Evolutionary conservation across 2,113 vertebrate species (phyloP).

Genomic region (Channa maculata): DNA sequence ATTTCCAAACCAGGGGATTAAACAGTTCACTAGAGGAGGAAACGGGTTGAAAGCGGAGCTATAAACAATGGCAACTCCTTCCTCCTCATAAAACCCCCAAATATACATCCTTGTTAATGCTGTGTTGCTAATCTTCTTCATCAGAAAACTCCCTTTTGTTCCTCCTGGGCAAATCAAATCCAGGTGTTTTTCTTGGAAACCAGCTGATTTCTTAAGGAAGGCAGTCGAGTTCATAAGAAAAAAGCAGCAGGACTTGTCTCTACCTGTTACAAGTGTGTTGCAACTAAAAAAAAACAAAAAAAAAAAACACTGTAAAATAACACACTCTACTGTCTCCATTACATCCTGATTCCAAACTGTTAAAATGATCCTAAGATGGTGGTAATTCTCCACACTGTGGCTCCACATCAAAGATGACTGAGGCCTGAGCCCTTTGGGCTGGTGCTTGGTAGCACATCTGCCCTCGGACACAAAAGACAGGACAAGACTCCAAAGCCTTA

Average conservation of each 20-base stretch:
- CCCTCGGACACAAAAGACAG: slow-evolving; percentile 46
- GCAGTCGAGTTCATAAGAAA: not conserved
- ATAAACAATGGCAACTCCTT: slow-evolving; percentile 16
- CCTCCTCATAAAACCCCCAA: slow-evolving; percentile 23
- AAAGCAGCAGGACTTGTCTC: slow-evolving; percentile 35
- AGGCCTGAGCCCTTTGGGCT: slow-evolving; percentile 45
- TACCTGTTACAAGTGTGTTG: slow-evolving; percentile 24
- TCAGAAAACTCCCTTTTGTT: not conserved
- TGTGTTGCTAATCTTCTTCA: slow-evolving; percentile 14
- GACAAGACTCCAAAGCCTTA: slow-evolving; percentile 35
- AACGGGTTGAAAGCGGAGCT: slow-evolving; percentile 27
- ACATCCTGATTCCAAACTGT: slow-evolving; percentile 17
- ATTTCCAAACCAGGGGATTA: not conserved
- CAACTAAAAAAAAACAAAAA: too few relatives aligned
- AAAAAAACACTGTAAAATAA: slow-evolving; percentile 37
- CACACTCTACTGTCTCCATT: slow-evolving; percentile 15
- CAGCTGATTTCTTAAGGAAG: slow-evolving; percentile 7
- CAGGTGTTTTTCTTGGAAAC: not conserved
- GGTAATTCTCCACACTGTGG: not conserved
- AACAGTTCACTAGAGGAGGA: slow-evolving; percentile 31
- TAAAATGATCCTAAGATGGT: slow-evolving; percentile 19
- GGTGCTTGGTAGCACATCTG: slow-evolving; percentile 55
- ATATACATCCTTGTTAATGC: slow-evolving; percentile 54
- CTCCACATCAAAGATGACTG: not conserved
- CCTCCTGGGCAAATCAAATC: not conserved